Evolutionary conservation across 1,140 invertebrate genomes (phyloP).

Genomic region (Pseudomyrmex pallidus): DNA sequence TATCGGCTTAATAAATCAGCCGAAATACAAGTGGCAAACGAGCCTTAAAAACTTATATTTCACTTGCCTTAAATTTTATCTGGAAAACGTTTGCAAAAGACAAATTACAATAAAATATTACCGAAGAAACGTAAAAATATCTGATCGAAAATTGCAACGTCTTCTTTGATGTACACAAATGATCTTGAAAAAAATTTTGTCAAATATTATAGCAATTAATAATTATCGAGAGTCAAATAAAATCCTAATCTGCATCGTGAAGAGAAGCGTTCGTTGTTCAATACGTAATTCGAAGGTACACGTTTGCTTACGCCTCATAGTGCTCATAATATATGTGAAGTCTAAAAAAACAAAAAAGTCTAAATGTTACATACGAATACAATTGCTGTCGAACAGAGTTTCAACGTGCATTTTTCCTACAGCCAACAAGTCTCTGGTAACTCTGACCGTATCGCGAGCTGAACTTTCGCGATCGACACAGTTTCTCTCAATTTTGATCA

Average conservation of each 20-base stretch:
- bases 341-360: too few species aligned
- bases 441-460: constrained; percentile 39
- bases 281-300: constrained; percentile 19
- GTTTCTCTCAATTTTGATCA: constrained; percentile 10
- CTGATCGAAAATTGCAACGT: background rate
- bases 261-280: background rate
- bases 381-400: constrained; percentile 1
- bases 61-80: background rate
- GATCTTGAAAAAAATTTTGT: too few species aligned
- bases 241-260: background rate
- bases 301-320: constrained; percentile 5
- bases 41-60: constrained; percentile 26
- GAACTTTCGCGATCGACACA: constrained; percentile 14
- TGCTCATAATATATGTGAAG: constrained; percentile 14
- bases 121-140: background rate
- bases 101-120: background rate
- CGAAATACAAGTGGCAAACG: constrained; percentile 24
- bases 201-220: too few species aligned
- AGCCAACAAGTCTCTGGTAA: constrained; percentile 47
- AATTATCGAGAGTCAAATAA: background rate
- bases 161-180: background rate
- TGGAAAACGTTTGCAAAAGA: background rate
- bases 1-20: constrained; percentile 25
- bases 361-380: constrained; percentile 23
- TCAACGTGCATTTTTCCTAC: background rate